phyloP scores from a whole-genome alignment of 2,797 vertebrate species.

The Gallinago stenura region DNA sequence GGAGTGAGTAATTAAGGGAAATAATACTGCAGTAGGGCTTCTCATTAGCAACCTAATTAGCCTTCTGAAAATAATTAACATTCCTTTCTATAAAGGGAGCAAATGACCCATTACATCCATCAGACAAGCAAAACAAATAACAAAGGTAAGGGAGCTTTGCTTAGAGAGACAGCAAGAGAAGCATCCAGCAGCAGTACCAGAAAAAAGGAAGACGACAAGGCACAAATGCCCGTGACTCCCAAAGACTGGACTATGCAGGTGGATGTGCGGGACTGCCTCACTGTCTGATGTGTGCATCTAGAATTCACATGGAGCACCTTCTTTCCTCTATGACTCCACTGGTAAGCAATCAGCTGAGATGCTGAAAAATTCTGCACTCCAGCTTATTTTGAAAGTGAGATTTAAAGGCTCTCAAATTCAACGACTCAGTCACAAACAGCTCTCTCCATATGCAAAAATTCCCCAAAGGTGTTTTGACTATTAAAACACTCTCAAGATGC shows the following conservation, averaged over 20 bases:
- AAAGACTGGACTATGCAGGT: neutral
- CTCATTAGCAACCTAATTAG: conserved; percentile 79
- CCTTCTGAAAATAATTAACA: conserved; percentile 81
- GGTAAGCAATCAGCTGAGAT: neutral
- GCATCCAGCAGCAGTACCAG: neutral
- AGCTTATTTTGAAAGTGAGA: neutral
- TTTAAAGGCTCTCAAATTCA: neutral
- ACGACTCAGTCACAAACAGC: neutral
- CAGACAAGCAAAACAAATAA: conserved; percentile 62
- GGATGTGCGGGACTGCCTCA: neutral
- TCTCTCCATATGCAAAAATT: neutral
- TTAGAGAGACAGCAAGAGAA: neutral
- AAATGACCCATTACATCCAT: conserved; percentile 71
- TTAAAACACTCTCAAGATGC: neutral
- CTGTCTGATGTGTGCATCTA: neutral
- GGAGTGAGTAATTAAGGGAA: conserved; percentile 77
- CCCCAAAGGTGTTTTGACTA: neutral
- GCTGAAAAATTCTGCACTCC: neutral
- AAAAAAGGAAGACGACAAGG: neutral
- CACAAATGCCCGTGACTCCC: neutral
- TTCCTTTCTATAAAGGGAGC: conserved; percentile 75
- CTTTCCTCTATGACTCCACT: neutral
- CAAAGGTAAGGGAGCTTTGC: neutral
- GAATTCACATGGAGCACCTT: neutral
- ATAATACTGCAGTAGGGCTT: conserved; percentile 64